phyloP scores from a whole-genome alignment of 2,113 vertebrate genomes.

The Onychostruthus taczanowskii region DNA sequence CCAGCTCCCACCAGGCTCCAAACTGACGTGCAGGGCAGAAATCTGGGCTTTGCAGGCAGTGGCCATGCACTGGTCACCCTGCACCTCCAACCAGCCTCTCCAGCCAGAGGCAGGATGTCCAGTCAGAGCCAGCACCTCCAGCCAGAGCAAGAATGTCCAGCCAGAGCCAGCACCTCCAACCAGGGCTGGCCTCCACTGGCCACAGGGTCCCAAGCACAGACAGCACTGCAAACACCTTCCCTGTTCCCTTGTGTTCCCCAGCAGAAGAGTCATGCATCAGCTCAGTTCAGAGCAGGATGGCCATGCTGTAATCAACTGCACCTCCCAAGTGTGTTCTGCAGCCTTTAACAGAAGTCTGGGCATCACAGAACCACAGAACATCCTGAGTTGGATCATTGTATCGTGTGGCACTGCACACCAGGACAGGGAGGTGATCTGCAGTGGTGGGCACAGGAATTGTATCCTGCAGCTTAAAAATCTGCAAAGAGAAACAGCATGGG shows the following conservation, averaged over 20 bases:
- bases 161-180: background rate
- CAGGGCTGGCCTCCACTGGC: background rate
- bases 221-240: background rate
- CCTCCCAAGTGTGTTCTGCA: background rate
- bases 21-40: background rate
- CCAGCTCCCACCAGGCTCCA: background rate
- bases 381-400: background rate
- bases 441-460: accelerated
- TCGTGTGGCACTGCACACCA: accelerated
- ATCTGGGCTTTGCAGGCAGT: background rate
- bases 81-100: background rate
- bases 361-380: background rate
- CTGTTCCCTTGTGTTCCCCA: accelerated
- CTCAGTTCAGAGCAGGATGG: background rate
- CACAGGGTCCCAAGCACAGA: background rate
- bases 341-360: background rate
- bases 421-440: background rate
- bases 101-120: background rate
- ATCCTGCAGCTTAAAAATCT: background rate
- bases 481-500: background rate
- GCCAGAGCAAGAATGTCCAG: background rate
- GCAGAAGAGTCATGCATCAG: background rate
- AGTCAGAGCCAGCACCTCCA: background rate
- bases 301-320: background rate
- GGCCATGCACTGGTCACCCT: background rate